Percentiles rank a stretch among this genome's conserved stretches.
Conservation (phyloP, 2,797 vertebrate genomes). For the Chelon labrosus region DNA sequence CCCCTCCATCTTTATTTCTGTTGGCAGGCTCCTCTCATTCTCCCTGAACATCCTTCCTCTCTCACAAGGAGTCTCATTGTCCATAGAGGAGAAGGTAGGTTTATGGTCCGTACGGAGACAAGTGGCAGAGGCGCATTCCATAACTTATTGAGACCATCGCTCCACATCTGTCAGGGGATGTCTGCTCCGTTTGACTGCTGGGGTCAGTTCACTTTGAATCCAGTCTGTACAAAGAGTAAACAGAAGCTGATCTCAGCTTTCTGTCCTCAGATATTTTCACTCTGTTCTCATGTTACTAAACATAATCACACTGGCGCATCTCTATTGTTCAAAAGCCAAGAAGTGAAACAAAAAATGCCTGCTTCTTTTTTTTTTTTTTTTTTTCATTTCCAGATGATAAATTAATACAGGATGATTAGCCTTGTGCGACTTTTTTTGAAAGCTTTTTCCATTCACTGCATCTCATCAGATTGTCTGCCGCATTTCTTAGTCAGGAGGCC, state of each 20-base stretch:
- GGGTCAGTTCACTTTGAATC: conserved; percentile 60
- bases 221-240: conserved; percentile 42
- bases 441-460: conserved; percentile 46
- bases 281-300: conserved; percentile 58
- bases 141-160: conserved; percentile 62
- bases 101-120: conserved; percentile 71
- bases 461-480: no score
- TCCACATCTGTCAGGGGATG: conserved; percentile 50
- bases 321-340: conserved; percentile 15
- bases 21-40: conserved; percentile 68
- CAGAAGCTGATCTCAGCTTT: conserved; percentile 46
- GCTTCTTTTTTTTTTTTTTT: conserved; percentile 4
- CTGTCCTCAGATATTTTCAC: conserved; percentile 32
- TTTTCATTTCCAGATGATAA: conserved; percentile 24
- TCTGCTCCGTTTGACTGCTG: conserved; percentile 54
- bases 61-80: conserved; percentile 75
- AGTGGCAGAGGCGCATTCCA: conserved; percentile 76
- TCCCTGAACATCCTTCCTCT: conserved; percentile 67
- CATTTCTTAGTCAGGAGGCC: conserved; percentile 38
- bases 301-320: conserved; percentile 47
- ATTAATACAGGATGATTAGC: conserved; percentile 15
- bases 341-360: neutral
- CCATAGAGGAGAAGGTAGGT: conserved; percentile 56
- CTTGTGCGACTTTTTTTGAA: conserved; percentile 29
- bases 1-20: conserved; percentile 73